Evolutionary conservation across 2,888 invertebrate species (phyloP).

Genomic region (Elmis aenea): DNA sequence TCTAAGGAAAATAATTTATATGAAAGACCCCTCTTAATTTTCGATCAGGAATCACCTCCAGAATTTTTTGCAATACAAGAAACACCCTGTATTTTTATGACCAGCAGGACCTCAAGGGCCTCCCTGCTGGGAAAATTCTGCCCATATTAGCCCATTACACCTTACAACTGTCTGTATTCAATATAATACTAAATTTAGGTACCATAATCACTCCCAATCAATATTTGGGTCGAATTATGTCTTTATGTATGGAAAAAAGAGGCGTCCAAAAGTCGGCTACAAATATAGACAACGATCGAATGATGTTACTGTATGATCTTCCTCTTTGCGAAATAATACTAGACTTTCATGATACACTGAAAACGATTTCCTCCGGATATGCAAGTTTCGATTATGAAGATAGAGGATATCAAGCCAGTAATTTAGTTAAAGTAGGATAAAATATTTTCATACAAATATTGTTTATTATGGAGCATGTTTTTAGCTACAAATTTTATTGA

Average conservation of each 20-base stretch:
- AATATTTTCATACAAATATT: neutral
- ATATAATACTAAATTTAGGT: too few species aligned
- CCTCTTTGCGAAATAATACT: conserved; percentile 91
- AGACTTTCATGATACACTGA: conserved; percentile 91
- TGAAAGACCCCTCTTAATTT: too few species aligned
- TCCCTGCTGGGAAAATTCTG: too few species aligned
- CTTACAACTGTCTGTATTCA: too few species aligned
- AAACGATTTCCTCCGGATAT: conserved; percentile 88
- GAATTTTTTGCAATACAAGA: too few species aligned
- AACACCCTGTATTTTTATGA: too few species aligned
- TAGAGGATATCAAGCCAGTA: conserved; percentile 71
- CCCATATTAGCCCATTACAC: too few species aligned
- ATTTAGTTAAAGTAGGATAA: conserved; percentile 68
- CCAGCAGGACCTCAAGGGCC: too few species aligned
- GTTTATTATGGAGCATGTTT: too few species aligned
- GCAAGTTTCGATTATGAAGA: conserved; percentile 94
- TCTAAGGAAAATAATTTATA: too few species aligned
- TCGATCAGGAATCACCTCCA: too few species aligned
- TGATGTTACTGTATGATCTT: conserved; percentile 76
- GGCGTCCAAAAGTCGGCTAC: conserved; percentile 64
- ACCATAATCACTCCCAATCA: conserved; percentile 84
- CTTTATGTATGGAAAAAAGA: conserved; percentile 70
- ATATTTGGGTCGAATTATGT: conserved; percentile 65
- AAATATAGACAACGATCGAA: conserved; percentile 76
- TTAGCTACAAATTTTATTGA: conserved; percentile 72